Percentiles rank a stretch among this genome's conserved stretches.
Conservation (phyloP, 2,113 vertebrate species). For the Amazona vittata region DNA sequence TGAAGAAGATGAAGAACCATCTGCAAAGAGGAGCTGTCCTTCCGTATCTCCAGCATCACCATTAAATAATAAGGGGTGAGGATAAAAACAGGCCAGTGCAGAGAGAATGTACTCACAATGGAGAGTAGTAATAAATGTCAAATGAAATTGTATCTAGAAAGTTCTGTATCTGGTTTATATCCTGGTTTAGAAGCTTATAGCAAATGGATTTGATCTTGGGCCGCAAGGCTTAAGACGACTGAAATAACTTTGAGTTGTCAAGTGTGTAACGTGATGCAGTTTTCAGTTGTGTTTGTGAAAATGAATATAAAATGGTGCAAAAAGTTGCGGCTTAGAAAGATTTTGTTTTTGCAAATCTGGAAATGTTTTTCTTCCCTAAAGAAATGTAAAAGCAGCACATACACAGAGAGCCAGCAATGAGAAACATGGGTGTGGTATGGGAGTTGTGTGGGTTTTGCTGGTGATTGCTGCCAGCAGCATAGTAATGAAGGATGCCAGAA, state of each 20-base stretch:
- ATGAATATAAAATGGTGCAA: not conserved
- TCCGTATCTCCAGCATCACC: conserved; percentile 91
- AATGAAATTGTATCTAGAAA: not conserved
- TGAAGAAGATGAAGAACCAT: conserved; percentile 88
- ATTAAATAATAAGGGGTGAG: conserved; percentile 90
- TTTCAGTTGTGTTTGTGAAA: not conserved
- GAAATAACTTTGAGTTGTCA: not conserved
- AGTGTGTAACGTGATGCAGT: rapidly evolving
- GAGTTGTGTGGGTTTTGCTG: not conserved
- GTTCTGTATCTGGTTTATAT: not conserved
- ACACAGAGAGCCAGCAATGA: not conserved
- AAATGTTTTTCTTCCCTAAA: not conserved
- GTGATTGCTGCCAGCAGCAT: not conserved
- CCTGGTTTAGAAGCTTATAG: not conserved
- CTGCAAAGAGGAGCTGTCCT: conserved; percentile 89
- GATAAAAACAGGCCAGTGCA: not conserved
- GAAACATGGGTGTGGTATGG: not conserved
- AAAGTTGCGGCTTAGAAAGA: not conserved
- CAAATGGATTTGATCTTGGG: not conserved
- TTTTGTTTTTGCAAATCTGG: not conserved
- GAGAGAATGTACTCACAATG: not conserved
- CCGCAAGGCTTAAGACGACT: not conserved
- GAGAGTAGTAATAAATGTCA: not conserved
- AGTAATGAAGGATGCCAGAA: not conserved
- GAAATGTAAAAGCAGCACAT: not conserved